These are phyloP conservation scores for Mechanitis mazaeus DNA, from an alignment of 2,888 invertebrate species.

Conservation along the genomic window DNA sequence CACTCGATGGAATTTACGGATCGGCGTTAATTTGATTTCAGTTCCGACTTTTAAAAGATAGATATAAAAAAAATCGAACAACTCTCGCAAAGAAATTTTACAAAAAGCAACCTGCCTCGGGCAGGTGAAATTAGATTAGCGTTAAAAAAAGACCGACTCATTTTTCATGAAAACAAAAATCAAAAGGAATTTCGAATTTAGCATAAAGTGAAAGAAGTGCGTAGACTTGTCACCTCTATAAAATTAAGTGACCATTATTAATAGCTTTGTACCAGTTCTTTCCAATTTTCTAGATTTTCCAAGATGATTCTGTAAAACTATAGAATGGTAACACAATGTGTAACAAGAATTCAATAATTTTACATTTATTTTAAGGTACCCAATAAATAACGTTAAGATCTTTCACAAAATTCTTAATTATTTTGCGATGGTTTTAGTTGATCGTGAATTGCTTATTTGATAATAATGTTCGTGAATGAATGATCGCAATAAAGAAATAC, in stretches of 20 bases:
- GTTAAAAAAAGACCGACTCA: not conserved
- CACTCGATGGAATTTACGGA: conserved; percentile 12
- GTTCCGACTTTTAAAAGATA: conserved; percentile 2
- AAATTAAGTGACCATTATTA: not conserved
- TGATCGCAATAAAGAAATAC: too few relatives aligned
- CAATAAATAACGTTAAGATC: too few relatives aligned
- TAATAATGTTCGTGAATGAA: too few relatives aligned
- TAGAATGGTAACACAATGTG: not conserved
- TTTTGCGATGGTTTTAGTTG: too few relatives aligned
- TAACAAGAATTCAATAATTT: not conserved
- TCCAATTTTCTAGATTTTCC: conserved; percentile 25
- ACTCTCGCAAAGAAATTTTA: not conserved
- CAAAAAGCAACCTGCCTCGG: not conserved
- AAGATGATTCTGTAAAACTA: conserved; percentile 13
- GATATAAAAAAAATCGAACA: not conserved
- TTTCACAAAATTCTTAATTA: too few relatives aligned
- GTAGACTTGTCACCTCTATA: not conserved
- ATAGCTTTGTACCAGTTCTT: conserved; percentile 7
- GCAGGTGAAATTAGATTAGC: not conserved
- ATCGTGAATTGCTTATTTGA: too few relatives aligned
- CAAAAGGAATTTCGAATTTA: not conserved
- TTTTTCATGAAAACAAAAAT: not conserved
- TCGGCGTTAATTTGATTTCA: conserved; percentile 11
- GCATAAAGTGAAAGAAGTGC: not conserved
- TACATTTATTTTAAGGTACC: too few relatives aligned